A percentile compares a stretch with the other conserved stretches of the same genome.
Conservation (phyloP, 2,797 vertebrate genomes). For the Microcaecilia unicolor region DNA sequence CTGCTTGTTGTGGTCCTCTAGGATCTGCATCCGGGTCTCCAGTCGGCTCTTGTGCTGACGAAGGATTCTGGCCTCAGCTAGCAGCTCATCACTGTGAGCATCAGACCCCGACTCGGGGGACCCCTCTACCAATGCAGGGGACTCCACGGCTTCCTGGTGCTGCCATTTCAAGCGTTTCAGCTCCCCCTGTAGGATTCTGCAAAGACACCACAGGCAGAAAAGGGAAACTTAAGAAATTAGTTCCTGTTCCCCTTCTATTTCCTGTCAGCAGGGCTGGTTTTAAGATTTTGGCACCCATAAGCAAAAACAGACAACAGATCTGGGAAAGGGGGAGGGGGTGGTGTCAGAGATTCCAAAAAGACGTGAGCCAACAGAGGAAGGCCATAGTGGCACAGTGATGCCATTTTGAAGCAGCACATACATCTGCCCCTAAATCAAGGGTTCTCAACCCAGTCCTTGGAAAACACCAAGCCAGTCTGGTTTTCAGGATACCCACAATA, state of each 20-base stretch:
- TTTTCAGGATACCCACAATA: too few species aligned
- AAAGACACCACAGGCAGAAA: slow-evolving; percentile 1
- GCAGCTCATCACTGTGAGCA: slow-evolving; percentile 74
- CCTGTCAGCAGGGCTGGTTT: not conserved
- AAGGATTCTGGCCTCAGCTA: slow-evolving; percentile 87
- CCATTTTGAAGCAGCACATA: too few species aligned
- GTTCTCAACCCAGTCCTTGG: too few species aligned
- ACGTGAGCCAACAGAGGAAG: too few species aligned
- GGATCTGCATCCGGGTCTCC: slow-evolving; percentile 95
- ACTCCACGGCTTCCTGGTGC: slow-evolving; percentile 82
- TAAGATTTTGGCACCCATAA: too few species aligned
- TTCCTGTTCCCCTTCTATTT: not conserved
- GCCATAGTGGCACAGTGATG: too few species aligned
- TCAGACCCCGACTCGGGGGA: slow-evolving; percentile 49
- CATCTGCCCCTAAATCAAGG: too few species aligned
- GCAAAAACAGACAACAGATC: too few species aligned
- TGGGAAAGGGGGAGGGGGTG: too few species aligned
- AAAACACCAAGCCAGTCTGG: too few species aligned
- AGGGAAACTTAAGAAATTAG: not conserved
- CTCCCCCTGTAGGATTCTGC: slow-evolving; percentile 90
- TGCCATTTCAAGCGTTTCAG: slow-evolving; percentile 91
- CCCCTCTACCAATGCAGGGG: slow-evolving; percentile 66
- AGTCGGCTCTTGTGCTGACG: slow-evolving; percentile 92
- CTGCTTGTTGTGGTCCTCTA: slow-evolving; percentile 97
- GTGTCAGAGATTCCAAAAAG: too few species aligned